A percentile compares a stretch with the other conserved stretches of the same genome.
phyloP scores from a whole-genome alignment of 2,888 invertebrate species.

The Torymus auratus region DNA sequence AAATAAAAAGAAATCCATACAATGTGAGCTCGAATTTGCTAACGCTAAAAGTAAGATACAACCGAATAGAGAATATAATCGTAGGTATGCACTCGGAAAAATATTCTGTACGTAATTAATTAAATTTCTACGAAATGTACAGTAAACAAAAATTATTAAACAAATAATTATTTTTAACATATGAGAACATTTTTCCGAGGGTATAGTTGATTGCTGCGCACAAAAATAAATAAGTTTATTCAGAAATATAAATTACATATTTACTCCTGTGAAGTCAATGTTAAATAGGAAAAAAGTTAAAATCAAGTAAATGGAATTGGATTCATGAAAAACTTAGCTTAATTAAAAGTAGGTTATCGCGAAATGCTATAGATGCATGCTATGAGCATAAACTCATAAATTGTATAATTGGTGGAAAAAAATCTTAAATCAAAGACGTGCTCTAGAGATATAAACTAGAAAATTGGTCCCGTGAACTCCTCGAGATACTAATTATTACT shows the following conservation, averaged over 20 bases:
- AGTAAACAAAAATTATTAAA: neutral
- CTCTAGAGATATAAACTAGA: too few species aligned
- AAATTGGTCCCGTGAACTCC: too few species aligned
- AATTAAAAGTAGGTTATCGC: conserved; percentile 15
- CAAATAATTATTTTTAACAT: too few species aligned
- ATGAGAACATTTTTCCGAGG: conserved; percentile 45
- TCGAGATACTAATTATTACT: neutral
- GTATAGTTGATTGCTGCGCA: conserved; percentile 66
- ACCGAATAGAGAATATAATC: conserved; percentile 2
- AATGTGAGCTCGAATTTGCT: conserved; percentile 43
- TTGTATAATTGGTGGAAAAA: conserved; percentile 25
- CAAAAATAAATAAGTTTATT: conserved; percentile 65
- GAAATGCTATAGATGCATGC: conserved; percentile 13
- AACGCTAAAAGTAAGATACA: conserved; percentile 15
- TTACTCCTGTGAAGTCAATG: conserved; percentile 75
- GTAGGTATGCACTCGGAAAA: conserved; percentile 40
- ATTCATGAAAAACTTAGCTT: conserved; percentile 18
- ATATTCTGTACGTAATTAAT: conserved; percentile 22
- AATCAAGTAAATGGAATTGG: conserved; percentile 32
- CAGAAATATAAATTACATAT: conserved; percentile 64
- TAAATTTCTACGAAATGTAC: conserved; percentile 16
- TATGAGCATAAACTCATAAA: neutral
- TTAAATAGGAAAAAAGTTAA: conserved; percentile 65
- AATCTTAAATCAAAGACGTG: neutral
- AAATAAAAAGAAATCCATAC: conserved; percentile 56